Evolutionary conservation across 2,888 invertebrate species (phyloP).

Genomic region (Artemia sp.): DNA sequence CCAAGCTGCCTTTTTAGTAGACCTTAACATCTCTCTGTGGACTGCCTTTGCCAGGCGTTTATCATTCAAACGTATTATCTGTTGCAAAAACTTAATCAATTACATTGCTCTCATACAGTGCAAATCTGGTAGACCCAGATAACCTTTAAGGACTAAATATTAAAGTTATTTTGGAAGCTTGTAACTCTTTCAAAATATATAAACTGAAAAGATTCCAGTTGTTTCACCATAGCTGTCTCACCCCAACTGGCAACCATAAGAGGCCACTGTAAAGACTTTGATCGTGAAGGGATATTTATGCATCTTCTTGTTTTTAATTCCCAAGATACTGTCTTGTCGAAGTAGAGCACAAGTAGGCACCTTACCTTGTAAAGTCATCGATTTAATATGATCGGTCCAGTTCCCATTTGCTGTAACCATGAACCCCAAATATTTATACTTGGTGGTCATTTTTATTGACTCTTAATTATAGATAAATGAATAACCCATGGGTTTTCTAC

Average conservation of each 20-base stretch:
- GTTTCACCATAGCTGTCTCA: not conserved
- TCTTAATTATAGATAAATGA: no score
- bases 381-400: no score
- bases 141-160: not conserved
- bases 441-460: no score
- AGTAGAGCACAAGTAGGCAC: no score
- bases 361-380: no score
- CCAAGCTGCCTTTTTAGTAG: not conserved
- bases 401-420: no score
- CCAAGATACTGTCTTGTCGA: not conserved
- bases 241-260: not conserved
- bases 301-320: not conserved
- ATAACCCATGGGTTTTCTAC: no score
- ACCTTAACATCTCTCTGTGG: not conserved
- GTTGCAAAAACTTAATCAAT: not conserved
- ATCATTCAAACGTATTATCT: not conserved
- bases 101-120: not conserved
- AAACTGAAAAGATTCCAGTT: conserved; percentile 5
- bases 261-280: not conserved
- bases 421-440: no score
- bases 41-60: not conserved
- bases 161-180: not conserved
- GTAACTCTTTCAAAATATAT: not conserved
- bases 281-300: not conserved
- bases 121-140: not conserved